Percentiles rank a stretch among this genome's conserved stretches.
phyloP scores from a whole-genome alignment of 2,797 vertebrate genomes.

The Phylloscopus collybita region DNA sequence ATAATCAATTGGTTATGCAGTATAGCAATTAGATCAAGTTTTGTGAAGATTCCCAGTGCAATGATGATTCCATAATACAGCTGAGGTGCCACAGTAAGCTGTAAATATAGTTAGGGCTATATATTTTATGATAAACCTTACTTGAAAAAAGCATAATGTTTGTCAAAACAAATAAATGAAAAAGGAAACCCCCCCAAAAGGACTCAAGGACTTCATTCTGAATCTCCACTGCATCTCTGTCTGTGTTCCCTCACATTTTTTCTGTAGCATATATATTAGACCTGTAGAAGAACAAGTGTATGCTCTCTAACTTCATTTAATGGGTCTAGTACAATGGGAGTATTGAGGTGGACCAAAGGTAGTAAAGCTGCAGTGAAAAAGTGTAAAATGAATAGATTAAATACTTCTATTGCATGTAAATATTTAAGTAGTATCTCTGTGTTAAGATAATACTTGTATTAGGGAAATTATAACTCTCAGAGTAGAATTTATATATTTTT shows the following conservation, averaged over 20 bases:
- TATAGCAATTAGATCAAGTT: constrained; percentile 39
- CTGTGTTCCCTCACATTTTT: neutral
- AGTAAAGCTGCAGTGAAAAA: neutral
- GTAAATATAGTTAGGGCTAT: neutral
- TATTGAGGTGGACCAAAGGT: neutral
- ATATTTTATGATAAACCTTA: neutral
- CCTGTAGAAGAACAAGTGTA: neutral
- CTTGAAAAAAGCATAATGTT: neutral
- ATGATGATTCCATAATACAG: neutral
- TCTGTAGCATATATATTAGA: neutral
- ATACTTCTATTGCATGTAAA: neutral
- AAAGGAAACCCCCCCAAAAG: neutral
- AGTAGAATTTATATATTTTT: neutral
- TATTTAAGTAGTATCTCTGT: neutral
- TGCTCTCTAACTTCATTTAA: neutral
- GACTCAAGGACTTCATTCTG: neutral
- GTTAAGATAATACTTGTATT: neutral
- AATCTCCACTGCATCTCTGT: neutral
- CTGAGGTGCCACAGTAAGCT: neutral
- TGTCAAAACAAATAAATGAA: neutral
- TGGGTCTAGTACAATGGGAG: neutral
- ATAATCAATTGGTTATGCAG: constrained; percentile 57
- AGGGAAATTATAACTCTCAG: neutral
- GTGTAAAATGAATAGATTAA: neutral
- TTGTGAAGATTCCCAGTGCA: neutral